Percentiles rank a stretch among this genome's conserved stretches.
Evolutionary conservation across 2,797 vertebrate species (phyloP).

Genomic region (Ceyx erithaca): DNA sequence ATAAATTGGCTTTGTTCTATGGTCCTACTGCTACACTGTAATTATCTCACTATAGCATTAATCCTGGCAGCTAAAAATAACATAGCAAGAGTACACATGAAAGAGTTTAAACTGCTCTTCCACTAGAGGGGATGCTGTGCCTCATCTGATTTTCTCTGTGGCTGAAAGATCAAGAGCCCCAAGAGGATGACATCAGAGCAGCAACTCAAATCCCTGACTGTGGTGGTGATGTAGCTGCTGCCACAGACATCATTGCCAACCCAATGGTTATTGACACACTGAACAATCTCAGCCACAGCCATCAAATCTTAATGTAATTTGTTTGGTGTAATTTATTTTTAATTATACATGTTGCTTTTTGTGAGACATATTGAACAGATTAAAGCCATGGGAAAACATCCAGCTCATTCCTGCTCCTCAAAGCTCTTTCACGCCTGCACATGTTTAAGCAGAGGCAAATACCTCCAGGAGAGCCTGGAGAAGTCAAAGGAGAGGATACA

Average conservation of each 20-base stretch:
- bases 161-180: not conserved
- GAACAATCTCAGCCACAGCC: not conserved
- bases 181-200: not conserved
- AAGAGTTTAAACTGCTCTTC: not conserved
- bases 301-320: not conserved
- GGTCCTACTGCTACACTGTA: not conserved
- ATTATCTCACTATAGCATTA: not conserved
- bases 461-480: not conserved
- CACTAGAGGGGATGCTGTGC: not conserved
- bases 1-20: not conserved
- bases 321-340: conserved; percentile 37
- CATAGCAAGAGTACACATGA: not conserved
- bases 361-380: not conserved
- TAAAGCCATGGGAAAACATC: not conserved
- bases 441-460: not conserved
- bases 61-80: not conserved
- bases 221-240: not conserved
- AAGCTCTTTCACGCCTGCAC: not conserved
- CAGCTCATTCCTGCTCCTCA: not conserved
- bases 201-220: not conserved
- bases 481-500: not conserved
- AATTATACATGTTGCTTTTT: not conserved
- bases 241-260: not conserved
- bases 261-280: not conserved
- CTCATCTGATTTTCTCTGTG: not conserved